phyloP scores from a whole-genome alignment of 2,113 vertebrate species.

The Rhipidura dahli region DNA sequence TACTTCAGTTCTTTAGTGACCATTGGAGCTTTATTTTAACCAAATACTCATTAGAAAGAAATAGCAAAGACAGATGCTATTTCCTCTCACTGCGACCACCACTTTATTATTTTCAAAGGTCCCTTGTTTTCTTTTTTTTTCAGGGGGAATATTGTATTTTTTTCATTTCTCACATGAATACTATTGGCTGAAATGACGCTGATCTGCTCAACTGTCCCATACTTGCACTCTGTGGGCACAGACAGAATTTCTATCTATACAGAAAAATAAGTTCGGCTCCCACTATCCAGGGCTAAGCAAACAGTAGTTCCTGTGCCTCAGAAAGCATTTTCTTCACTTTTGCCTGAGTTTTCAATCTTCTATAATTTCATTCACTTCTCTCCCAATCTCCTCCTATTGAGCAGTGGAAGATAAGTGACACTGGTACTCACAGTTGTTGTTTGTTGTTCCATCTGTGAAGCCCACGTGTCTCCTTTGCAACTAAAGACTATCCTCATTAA shows the following conservation, averaged over 20 bases:
- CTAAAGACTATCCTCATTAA: constrained; percentile 44
- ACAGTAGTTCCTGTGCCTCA: not conserved
- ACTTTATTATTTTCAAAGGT: not conserved
- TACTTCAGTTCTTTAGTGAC: not conserved
- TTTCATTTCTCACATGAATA: not conserved
- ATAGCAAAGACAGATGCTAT: not conserved
- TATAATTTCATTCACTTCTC: not conserved
- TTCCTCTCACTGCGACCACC: not conserved
- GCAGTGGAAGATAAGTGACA: not conserved
- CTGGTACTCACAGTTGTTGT: constrained; percentile 61
- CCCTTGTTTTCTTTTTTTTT: not conserved
- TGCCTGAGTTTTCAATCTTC: not conserved
- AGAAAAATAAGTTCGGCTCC: not conserved
- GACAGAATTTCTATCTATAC: not conserved
- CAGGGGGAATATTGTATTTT: not conserved
- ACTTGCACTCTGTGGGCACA: not conserved
- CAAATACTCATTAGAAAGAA: not conserved
- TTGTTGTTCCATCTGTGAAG: constrained; percentile 47
- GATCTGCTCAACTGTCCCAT: not conserved
- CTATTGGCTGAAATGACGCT: not conserved
- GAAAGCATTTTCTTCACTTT: not conserved
- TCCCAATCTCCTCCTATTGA: not conserved
- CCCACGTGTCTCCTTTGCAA: constrained; percentile 46
- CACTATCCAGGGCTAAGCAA: not conserved
- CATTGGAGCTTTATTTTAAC: not conserved